Conservation (phyloP, 2,888 invertebrate species). For the Caenorhabditis afra region DNA sequence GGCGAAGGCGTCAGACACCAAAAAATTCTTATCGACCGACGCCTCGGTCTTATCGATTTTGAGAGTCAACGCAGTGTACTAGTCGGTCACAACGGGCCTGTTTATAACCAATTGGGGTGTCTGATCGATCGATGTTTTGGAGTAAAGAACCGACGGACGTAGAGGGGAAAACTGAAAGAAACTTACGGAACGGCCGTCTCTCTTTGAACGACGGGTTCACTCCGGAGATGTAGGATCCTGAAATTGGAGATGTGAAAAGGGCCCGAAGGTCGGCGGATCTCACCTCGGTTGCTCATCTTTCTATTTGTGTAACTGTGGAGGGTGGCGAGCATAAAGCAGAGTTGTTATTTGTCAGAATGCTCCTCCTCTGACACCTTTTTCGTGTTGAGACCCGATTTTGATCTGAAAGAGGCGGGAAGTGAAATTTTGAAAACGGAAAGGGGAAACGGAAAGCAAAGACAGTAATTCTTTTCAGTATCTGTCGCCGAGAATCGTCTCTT, state of each 20-base stretch:
- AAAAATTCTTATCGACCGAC: background rate
- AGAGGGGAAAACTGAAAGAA: constrained; percentile 4
- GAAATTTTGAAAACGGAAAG: constrained; percentile 21
- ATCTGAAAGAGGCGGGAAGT: constrained; percentile 43
- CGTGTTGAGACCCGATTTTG: constrained; percentile 52
- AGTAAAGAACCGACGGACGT: background rate
- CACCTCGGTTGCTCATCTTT: constrained; percentile 50
- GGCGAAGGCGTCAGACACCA: background rate
- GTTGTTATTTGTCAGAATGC: constrained; percentile 8
- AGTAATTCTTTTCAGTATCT: constrained; percentile 6
- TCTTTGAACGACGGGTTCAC: constrained; percentile 80
- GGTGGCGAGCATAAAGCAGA: constrained; percentile 53
- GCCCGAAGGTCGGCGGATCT: background rate
- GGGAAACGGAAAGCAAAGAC: constrained; percentile 13
- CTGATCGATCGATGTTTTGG: background rate
- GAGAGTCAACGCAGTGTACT: background rate
- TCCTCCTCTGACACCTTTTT: constrained; percentile 33
- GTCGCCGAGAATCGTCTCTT: constrained; percentile 33
- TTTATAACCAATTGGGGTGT: no score
- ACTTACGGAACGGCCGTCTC: constrained; percentile 80
- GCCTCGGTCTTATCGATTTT: background rate
- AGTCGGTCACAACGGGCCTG: background rate
- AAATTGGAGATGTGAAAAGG: background rate
- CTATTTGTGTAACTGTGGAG: constrained; percentile 56
- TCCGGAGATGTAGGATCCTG: constrained; percentile 62